These are phyloP conservation scores for Crocidura indochinensis DNA, from an alignment of 2,797 vertebrate species.

Conservation along the genomic window DNA sequence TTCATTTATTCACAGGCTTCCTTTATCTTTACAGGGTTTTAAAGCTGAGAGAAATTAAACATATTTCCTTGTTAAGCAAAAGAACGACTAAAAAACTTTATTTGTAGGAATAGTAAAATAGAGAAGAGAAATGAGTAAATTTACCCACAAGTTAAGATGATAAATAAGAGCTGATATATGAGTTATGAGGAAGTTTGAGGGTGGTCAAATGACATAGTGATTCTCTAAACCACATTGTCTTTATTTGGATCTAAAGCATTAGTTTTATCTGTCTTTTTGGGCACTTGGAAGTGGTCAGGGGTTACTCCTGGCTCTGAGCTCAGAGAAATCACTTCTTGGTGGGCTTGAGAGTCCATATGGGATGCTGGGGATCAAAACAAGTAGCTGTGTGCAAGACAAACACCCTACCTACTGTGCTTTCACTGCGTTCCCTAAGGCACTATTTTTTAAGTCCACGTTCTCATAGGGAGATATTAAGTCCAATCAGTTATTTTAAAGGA, in stretches of 20 bases:
- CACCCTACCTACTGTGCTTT: too few relatives aligned
- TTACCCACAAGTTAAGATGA: background rate
- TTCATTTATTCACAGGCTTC: slow-evolving; percentile 45
- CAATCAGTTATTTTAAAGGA: background rate
- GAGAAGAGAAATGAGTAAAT: slow-evolving; percentile 1
- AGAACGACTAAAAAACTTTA: background rate
- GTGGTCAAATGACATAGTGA: slow-evolving; percentile 4
- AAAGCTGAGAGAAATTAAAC: slow-evolving; percentile 14
- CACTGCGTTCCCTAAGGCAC: too few relatives aligned
- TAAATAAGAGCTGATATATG: background rate
- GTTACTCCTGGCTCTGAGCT: too few relatives aligned
- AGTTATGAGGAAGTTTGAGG: background rate
- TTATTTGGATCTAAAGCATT: slow-evolving; percentile 23
- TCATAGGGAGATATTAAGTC: slow-evolving; percentile 5
- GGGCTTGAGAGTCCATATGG: too few relatives aligned
- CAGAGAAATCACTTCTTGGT: too few relatives aligned
- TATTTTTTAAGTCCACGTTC: background rate
- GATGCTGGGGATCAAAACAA: too few relatives aligned
- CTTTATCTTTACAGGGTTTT: background rate
- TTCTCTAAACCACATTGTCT: background rate
- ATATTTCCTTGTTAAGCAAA: background rate
- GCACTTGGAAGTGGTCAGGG: too few relatives aligned
- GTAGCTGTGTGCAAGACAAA: too few relatives aligned
- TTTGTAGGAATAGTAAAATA: background rate
- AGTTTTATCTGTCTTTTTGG: too few relatives aligned